phyloP scores from a whole-genome alignment of 37 sponge, comb jelly and placozoan species.

The Oscarella lobularis region DNA sequence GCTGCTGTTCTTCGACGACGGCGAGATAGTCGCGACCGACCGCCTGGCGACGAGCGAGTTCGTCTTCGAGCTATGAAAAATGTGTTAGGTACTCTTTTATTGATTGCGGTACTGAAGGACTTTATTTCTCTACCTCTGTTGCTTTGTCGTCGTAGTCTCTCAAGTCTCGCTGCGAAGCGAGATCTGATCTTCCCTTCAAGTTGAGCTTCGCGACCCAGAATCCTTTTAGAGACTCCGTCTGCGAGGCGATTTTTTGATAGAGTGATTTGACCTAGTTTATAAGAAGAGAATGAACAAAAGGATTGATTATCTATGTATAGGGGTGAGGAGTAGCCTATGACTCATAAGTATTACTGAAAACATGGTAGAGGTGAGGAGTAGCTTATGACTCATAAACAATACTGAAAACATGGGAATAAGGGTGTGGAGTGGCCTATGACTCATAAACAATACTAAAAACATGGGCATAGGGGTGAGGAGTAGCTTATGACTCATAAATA shows the following conservation, averaged over 20 bases:
- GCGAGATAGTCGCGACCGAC: background rate
- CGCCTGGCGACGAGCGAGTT: conserved; percentile 6
- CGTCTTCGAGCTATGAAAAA: conserved; percentile 9
- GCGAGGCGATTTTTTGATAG: conserved; percentile 16
- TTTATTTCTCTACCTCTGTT: background rate
- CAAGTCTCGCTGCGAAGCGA: background rate
- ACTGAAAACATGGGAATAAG: background rate
- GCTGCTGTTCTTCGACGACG: background rate
- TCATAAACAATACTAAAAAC: too few relatives aligned
- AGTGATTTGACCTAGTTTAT: conserved; percentile 10
- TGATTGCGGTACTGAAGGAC: background rate
- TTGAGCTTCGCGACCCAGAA: conserved; percentile 32
- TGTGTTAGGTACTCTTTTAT: background rate
- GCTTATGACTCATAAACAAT: too few relatives aligned
- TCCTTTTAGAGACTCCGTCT: conserved; percentile 21
- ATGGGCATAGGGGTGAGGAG: too few relatives aligned
- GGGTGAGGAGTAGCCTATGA: too few relatives aligned
- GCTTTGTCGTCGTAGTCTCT: background rate
- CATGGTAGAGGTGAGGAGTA: too few relatives aligned
- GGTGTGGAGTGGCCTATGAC: background rate
- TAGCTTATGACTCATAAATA: too few relatives aligned
- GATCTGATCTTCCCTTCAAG: conserved; percentile 11
- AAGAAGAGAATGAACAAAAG: conserved; percentile 1
- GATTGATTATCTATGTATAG: too few relatives aligned
- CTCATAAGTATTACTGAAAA: too few relatives aligned